Conservation (phyloP, 2,888 invertebrate genomes). For the Lasioglossum oenotherae region DNA sequence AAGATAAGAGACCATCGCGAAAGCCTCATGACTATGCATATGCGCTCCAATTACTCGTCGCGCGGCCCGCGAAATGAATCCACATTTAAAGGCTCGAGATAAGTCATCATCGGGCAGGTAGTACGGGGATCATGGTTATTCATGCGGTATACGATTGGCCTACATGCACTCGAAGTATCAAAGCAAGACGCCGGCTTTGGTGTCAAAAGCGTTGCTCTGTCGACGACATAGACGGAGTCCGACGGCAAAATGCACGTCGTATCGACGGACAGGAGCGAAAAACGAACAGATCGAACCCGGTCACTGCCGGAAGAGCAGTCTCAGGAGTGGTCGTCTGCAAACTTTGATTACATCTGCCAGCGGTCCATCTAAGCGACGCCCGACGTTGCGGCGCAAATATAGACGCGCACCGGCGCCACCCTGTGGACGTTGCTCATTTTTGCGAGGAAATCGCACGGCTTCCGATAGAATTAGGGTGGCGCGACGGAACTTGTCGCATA, state of each 20-base stretch:
- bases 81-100: constrained; percentile 12
- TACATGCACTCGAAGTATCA: not conserved
- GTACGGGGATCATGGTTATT: not conserved
- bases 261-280: constrained; percentile 35
- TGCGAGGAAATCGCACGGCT: not conserved
- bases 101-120: constrained; percentile 9
- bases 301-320: constrained; percentile 61
- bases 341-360: constrained; percentile 81
- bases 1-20: not conserved
- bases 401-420: constrained; percentile 55
- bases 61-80: not conserved
- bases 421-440: not conserved
- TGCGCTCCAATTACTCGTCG: not conserved
- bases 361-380: constrained; percentile 60
- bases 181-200: not conserved
- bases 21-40: constrained; percentile 10
- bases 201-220: not conserved
- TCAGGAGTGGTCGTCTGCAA: constrained; percentile 78
- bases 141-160: constrained; percentile 4
- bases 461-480: not conserved
- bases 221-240: not conserved
- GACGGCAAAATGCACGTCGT: not conserved
- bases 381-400: constrained; percentile 58
- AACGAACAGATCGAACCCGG: constrained; percentile 71
- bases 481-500: not conserved